Evolutionary conservation across 2,797 vertebrate genomes (phyloP).

Genomic region (Pitangus sulphuratus): DNA sequence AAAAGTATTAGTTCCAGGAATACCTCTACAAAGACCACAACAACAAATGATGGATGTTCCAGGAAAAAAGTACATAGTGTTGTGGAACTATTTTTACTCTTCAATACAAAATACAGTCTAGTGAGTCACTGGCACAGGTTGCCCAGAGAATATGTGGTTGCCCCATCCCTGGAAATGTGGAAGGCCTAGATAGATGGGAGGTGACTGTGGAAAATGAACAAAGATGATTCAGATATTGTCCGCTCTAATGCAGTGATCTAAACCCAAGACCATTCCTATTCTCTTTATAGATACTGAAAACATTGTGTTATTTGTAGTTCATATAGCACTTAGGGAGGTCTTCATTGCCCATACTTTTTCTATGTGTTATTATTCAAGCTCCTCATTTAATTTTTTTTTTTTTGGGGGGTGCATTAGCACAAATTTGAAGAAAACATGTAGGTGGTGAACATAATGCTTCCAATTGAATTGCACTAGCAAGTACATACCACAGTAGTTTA

Average conservation of each 20-base stretch:
- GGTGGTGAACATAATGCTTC: slow-evolving; percentile 64
- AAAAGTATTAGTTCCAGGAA: neutral
- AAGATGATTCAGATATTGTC: neutral
- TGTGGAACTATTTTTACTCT: neutral
- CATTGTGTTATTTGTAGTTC: neutral
- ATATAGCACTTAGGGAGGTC: neutral
- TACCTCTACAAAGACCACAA: neutral
- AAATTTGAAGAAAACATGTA: slow-evolving; percentile 61
- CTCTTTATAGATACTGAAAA: neutral
- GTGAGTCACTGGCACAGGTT: neutral
- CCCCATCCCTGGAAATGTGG: neutral
- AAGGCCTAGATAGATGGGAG: neutral
- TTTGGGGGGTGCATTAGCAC: neutral
- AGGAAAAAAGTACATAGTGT: neutral
- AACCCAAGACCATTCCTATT: neutral
- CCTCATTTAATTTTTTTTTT: neutral
- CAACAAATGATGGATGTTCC: neutral
- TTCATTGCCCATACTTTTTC: neutral
- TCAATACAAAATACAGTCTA: neutral
- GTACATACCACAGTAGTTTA: slow-evolving; percentile 53
- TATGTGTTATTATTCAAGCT: slow-evolving; percentile 8
- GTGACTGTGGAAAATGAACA: neutral
- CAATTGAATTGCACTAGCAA: slow-evolving; percentile 41
- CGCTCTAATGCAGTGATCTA: neutral
- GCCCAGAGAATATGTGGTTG: neutral